Evolutionary conservation across 2,888 invertebrate genomes (phyloP).

Genomic region (Neria commutata): DNA sequence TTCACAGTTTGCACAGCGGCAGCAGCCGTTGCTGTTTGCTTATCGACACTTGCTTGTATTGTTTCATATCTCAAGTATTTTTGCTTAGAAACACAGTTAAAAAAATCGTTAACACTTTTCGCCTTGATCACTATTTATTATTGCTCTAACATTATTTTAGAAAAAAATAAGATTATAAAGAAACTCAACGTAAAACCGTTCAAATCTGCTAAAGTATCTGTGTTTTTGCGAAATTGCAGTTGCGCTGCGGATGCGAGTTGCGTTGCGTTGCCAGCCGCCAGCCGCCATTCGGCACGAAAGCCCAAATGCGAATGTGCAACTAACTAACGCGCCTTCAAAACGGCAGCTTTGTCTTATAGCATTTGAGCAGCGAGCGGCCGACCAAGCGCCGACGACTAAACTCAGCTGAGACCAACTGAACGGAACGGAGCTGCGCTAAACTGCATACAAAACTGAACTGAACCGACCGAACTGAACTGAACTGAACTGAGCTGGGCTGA

Average conservation of each 20-base stretch:
- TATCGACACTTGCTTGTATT: too few species aligned
- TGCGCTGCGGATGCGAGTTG: neutral
- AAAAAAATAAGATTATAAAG: too few species aligned
- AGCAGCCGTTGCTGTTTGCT: too few species aligned
- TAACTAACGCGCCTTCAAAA: slow-evolving; percentile 39
- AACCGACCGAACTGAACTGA: neutral
- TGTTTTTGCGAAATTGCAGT: neutral
- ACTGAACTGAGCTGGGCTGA: neutral
- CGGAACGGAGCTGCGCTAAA: neutral
- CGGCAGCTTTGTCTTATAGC: slow-evolving; percentile 51
- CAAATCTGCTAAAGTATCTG: too few species aligned
- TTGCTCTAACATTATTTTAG: too few species aligned
- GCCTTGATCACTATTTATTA: too few species aligned
- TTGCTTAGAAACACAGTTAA: too few species aligned
- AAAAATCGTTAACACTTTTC: too few species aligned
- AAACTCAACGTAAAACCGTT: too few species aligned
- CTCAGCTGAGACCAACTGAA: neutral
- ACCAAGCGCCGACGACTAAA: slow-evolving; percentile 2
- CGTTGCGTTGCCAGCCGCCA: neutral
- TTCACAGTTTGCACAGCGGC: too few species aligned
- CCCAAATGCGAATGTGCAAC: slow-evolving; percentile 56
- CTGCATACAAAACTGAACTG: too few species aligned
- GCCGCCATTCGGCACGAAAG: slow-evolving; percentile 52
- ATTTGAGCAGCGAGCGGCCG: slow-evolving; percentile 14
- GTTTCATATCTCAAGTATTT: too few species aligned